These are phyloP conservation scores for Apteryx mantelli DNA, from an alignment of 2,113 vertebrate species.

Conservation along the genomic window DNA sequence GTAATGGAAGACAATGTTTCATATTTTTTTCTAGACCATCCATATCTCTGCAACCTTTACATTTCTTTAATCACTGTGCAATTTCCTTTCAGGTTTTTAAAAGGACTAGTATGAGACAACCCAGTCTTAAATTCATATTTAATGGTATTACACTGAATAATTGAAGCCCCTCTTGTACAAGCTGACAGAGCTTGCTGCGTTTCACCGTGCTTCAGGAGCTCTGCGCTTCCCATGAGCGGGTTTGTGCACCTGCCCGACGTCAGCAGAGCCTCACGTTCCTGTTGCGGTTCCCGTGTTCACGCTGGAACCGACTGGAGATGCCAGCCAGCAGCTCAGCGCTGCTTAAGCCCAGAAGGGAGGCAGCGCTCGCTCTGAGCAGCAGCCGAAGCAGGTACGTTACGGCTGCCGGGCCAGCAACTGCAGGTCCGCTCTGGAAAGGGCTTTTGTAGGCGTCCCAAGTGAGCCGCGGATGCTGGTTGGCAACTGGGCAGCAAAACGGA, in stretches of 20 bases:
- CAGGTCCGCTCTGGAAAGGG: background rate
- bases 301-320: background rate
- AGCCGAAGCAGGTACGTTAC: background rate
- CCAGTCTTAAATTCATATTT: background rate
- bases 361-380: background rate
- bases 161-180: background rate
- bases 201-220: background rate
- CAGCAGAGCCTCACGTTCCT: too few species aligned
- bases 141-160: background rate
- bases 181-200: too few species aligned
- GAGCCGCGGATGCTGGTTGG: background rate
- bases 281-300: too few species aligned
- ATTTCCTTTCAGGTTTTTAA: background rate
- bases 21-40: background rate
- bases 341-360: background rate
- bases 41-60: background rate
- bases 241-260: too few species aligned
- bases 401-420: background rate
- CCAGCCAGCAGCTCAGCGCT: background rate
- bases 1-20: background rate
- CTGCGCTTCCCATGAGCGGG: background rate
- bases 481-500: background rate
- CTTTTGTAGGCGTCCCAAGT: background rate
- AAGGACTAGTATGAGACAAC: background rate
- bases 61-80: background rate